phyloP scores from a whole-genome alignment of 2,888 invertebrate genomes.

The Limulus polyphemus region DNA sequence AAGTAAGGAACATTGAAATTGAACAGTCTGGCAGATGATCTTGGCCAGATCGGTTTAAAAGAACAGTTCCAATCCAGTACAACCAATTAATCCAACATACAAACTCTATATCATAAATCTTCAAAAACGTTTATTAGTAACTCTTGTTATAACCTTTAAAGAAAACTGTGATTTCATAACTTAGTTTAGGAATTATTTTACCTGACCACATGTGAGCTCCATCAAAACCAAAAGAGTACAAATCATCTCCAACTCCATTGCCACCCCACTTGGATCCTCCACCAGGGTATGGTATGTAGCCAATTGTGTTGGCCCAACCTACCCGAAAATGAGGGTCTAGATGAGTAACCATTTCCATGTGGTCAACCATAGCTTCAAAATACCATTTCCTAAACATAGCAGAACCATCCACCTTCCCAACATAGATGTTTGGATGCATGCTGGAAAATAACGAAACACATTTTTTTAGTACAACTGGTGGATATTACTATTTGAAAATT shows the following conservation, averaged over 20 bases:
- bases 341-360: slow-evolving; percentile 77
- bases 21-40: too few relatives aligned
- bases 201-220: slow-evolving; percentile 91
- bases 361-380: slow-evolving; percentile 94
- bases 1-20: too few relatives aligned
- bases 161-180: too few relatives aligned
- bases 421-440: slow-evolving; percentile 91
- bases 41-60: too few relatives aligned
- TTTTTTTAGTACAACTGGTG: too few relatives aligned
- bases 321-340: slow-evolving; percentile 90
- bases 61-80: too few relatives aligned
- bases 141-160: too few relatives aligned
- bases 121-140: too few relatives aligned
- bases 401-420: slow-evolving; percentile 89
- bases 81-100: too few relatives aligned
- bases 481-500: too few relatives aligned
- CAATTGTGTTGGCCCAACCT: slow-evolving; percentile 95
- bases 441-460: slow-evolving; percentile 45
- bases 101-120: too few relatives aligned
- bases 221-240: slow-evolving; percentile 94
- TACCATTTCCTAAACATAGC: slow-evolving; percentile 99
- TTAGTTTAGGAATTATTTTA: slow-evolving; percentile 7
- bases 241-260: slow-evolving; percentile 94
- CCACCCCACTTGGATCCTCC: slow-evolving; percentile 97
- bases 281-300: slow-evolving; percentile 83